These are phyloP conservation scores for Anas platyrhynchos DNA, from an alignment of 2,113 vertebrate species.

Conservation along the genomic window DNA sequence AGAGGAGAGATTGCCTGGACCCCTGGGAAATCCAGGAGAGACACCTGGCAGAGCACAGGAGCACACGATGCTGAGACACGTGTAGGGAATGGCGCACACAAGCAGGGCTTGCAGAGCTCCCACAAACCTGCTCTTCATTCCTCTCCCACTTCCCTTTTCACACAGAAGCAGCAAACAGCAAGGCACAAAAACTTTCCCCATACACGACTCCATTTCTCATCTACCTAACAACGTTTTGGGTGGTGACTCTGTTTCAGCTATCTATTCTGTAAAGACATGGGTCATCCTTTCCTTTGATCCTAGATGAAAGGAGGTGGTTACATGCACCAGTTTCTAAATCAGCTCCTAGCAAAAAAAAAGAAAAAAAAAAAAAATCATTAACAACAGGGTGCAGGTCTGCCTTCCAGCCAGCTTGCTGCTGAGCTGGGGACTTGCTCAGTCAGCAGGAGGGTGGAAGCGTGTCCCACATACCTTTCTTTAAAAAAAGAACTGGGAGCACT, in stretches of 20 bases:
- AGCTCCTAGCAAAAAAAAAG: conserved; percentile 1
- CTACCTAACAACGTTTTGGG: not conserved
- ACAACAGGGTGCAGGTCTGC: conserved; percentile 1
- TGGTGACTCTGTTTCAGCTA: not conserved
- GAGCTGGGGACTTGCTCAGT: conserved; percentile 20
- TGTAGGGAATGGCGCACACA: not conserved
- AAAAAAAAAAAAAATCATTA: not conserved
- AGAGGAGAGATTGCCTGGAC: not conserved
- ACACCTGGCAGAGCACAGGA: not conserved
- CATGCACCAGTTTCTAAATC: conserved; percentile 53
- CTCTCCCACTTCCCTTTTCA: not conserved
- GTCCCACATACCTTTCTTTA: not conserved
- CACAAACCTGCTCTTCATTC: not conserved
- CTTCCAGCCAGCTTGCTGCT: not conserved
- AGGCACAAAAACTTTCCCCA: not conserved
- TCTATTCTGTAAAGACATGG: not conserved
- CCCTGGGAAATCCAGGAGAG: conserved; percentile 1
- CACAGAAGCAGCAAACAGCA: fast-evolving
- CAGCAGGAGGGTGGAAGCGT: not conserved
- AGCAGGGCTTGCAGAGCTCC: not conserved
- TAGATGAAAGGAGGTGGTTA: conserved; percentile 62
- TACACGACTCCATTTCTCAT: not conserved
- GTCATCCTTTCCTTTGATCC: conserved; percentile 57
- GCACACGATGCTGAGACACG: fast-evolving
- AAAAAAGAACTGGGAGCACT: conserved; percentile 27